Percentiles rank a stretch among this genome's conserved stretches.
These are phyloP conservation scores for Mamestra brassicae DNA, from an alignment of 2,888 invertebrate genomes.

Conservation along the genomic window DNA sequence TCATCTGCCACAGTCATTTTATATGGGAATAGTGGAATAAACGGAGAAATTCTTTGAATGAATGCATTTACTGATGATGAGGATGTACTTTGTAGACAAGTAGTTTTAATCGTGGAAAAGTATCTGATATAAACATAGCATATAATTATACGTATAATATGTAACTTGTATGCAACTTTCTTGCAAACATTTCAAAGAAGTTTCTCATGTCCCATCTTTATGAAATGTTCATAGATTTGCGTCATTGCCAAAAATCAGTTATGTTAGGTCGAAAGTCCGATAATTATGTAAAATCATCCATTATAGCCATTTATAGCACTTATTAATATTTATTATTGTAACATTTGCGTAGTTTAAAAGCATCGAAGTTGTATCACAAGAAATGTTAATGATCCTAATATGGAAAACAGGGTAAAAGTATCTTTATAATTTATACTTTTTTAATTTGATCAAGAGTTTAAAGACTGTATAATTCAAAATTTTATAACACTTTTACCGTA, in stretches of 20 bases:
- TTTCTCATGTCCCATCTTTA: background rate
- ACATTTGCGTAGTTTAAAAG: slow-evolving; percentile 26
- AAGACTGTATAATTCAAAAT: background rate
- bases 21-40: background rate
- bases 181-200: background rate
- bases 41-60: no score
- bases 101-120: no score
- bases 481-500: background rate
- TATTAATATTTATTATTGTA: slow-evolving; percentile 20
- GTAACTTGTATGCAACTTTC: background rate
- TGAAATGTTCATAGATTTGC: background rate
- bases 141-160: background rate
- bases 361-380: slow-evolving; percentile 16
- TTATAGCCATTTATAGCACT: background rate
- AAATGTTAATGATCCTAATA: slow-evolving; percentile 20
- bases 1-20: background rate
- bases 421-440: background rate
- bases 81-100: no score
- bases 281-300: slow-evolving; percentile 19
- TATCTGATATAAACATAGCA: no score
- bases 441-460: slow-evolving; percentile 8
- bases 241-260: background rate
- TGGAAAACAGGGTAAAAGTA: slow-evolving; percentile 28
- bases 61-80: no score
- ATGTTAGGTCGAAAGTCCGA: background rate